Base-by-base conservation (phyloP, 2,888 invertebrate genomes). In the Boloria euphrosyne region DNA sequence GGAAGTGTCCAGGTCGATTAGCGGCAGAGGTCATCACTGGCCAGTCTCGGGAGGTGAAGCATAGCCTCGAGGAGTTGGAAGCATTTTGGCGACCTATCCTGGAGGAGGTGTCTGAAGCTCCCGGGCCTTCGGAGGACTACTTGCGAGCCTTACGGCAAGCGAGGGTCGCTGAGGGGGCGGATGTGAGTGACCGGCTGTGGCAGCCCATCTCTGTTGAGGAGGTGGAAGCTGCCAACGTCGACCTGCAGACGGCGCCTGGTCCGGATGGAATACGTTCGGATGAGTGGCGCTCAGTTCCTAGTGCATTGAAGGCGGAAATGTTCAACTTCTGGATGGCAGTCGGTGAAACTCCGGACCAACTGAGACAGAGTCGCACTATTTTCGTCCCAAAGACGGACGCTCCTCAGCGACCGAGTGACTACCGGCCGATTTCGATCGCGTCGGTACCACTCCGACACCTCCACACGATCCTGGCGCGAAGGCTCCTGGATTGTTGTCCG, bases 381-480 rank as follows among this genome's bases (percentile, higher is more conserved):
- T 76, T 76, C 18, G 69, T 76, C 52, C 74, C 74, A 22, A 76
- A 76, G 51, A 71, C 27, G 44, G 72, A 68, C 16, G 63, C 31
- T 22, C 76, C 74, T 16, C 69, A 27, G 13, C 58, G 70, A 5
- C 77, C 76, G 7, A 71, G 70, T 43, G 79, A 78, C 53, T 80
- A 77, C 17, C 72, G 74, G 60, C 78, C 74, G 71, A 75, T 78
- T 3, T 71, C 72, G 13, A 71, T 78, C 59, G 71, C 74, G 71
- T 74, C 76, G 70, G 72, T 78, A 55, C 68, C 74, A 62, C 60
- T 76, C 1, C 64, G 79, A 49, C 76, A 80, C 58, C 66, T 81
- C 66, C 77, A 79, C 69, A 64, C 72, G 13, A 70, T 77, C 52
- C 61, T 78, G 65, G 75, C 77, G 7, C 57, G 62, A 3, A 74